These are phyloP conservation scores for Poecilus cupreus DNA, from an alignment of 2,888 invertebrate genomes.

Conservation along the genomic window DNA sequence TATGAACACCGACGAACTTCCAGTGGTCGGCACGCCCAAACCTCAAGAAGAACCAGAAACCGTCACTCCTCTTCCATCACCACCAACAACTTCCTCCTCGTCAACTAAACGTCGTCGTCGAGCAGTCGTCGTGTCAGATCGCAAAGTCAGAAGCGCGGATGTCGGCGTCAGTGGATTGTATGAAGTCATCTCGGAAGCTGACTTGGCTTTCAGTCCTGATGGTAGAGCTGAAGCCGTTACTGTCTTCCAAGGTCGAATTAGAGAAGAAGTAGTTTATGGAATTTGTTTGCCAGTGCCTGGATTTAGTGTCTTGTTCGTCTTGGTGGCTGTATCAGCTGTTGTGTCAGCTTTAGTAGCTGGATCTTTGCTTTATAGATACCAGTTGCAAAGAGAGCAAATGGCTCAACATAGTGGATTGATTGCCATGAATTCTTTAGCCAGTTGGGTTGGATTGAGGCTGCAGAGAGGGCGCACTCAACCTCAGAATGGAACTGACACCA, in stretches of 20 bases:
- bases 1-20: conserved; percentile 63
- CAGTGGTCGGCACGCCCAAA: conserved; percentile 45
- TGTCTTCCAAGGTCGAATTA: conserved; percentile 90
- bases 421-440: conserved; percentile 79
- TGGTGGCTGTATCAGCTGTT: conserved; percentile 90
- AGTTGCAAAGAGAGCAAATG: conserved; percentile 82
- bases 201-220: conserved; percentile 91
- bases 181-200: conserved; percentile 93
- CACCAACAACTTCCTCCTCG: neutral
- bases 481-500: conserved; percentile 15
- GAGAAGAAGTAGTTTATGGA: conserved; percentile 93
- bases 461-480: conserved; percentile 6
- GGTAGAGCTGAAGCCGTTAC: conserved; percentile 87
- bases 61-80: neutral
- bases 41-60: conserved; percentile 2
- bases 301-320: conserved; percentile 90
- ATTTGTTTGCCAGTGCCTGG: conserved; percentile 93
- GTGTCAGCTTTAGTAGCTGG: conserved; percentile 91
- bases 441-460: conserved; percentile 41
- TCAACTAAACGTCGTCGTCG: conserved; percentile 75
- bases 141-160: conserved; percentile 88
- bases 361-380: conserved; percentile 85
- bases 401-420: conserved; percentile 74
- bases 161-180: conserved; percentile 93
- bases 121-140: conserved; percentile 79